Base-by-base conservation (phyloP, 2,888 invertebrate genomes). In the Lampropteryx suffumata region DNA sequence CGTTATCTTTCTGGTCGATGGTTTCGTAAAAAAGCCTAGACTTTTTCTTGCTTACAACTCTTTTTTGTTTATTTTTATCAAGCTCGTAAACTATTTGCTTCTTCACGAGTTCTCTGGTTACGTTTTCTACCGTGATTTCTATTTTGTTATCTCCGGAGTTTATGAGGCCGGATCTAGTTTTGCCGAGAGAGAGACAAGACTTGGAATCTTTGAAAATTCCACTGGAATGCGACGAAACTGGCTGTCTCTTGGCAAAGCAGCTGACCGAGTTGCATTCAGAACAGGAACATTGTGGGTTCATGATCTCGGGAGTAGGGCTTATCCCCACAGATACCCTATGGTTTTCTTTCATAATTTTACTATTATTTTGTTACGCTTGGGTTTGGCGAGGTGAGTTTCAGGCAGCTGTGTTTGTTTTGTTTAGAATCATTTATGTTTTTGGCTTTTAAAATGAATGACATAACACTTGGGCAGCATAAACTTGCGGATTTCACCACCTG, bases 281-380 rank as follows among this genome's bases (percentile, higher is more conserved):
- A 46, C 84, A 83, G 0, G 84, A 81, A 45, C 82, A 82, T 28
- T 51, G 40, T 0, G 64, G 64, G 3, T 55, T 51, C 1, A 61
- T n/a, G 6, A 44, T 11, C 24, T 45, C 35, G 7, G 12, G 32
- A 8, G 51, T 10, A 13, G 17, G 30, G 41, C 47, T 34, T 8
- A 29, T 26, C 26, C 35, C 33, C 24, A 24, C 9, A 11, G 45
- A 27, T 11, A 12, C 7, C 10, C 42, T 39, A 33, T 30, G 29
- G 34, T 39, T 42, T 17, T 42, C 33, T 39, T 39, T 43, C 50
- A 49, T 52, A 7, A 2, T 24, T 24, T 24, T 32, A 24, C 24
- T 21, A 21, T 21, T 21, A 3, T 27, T 33, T 40, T 13, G 3
- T 42, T 36, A 12, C 30, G n/a, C 34, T 43, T 34, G 42, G 42